Evolutionary conservation across 2,113 vertebrate species (phyloP), one percentile per base, ranked within the genome.

Genomic region (Lutjanus erythropterus): DNA sequence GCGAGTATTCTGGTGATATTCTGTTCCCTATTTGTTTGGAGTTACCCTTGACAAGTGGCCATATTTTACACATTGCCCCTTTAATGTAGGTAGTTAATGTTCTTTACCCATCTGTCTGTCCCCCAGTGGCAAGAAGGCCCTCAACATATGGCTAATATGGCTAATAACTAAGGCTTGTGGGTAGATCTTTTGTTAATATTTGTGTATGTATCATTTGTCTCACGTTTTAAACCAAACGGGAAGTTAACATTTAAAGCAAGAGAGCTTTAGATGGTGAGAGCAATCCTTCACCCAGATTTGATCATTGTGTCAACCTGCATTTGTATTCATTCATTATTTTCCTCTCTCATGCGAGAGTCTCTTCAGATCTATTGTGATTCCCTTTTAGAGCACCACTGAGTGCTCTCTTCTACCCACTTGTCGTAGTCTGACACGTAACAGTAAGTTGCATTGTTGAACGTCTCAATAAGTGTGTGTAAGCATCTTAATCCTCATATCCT

Each of bases 401-500:
- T 18, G 74, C 62, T 15, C 90, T 86, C 23, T 58, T 49, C 31
- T 78, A 59, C 41, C 61, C 81, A 58, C 81, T 81, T n/a, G 42
- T 61, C 19, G 0, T 35, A 67, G 58, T 60, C 65, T 52, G 69
- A 68, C 3, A 3, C n/a, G n/a, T 64, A 47, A 78, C 75, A 75
- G 35, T 69, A 68, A 71, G 52, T 53, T 31, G 31, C 49, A 23
- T 62, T 68, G 70, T 81, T 61, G 60, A 60, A 56, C 6, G 64
- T 41, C 55, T 81, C 76, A 60, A 14, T 83, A 74, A 72, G 76
- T 59, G 50, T 25, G 47, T 41, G 46, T 81, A 42, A 78, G 81
- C 21, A 77, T 76, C 80, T 89, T 82, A 73, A 75, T 71, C 75
- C 60, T 47, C 23, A 37, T 9, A 42, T 79, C 59, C 71, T 71